Conservation (phyloP, 2,113 vertebrate species). For the Gopherus flavomarginatus region DNA sequence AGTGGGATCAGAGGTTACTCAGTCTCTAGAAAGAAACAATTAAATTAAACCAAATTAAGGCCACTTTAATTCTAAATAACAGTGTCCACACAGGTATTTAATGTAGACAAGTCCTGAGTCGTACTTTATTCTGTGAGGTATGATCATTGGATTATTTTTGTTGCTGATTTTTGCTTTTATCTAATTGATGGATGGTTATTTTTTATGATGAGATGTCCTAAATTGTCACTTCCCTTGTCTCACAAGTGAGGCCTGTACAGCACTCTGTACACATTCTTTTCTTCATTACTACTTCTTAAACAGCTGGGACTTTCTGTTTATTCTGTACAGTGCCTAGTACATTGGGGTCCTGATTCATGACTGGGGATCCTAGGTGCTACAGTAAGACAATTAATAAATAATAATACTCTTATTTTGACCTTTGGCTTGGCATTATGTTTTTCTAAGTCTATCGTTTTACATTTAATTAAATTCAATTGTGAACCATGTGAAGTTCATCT, state of each 20-base stretch:
- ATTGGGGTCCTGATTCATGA: not conserved
- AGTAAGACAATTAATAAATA: not conserved
- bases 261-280: not conserved
- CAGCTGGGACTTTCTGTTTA: not conserved
- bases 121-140: not conserved
- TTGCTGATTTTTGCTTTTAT: not conserved
- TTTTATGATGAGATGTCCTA: not conserved
- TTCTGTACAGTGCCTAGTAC: no score
- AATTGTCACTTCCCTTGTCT: not conserved
- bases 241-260: not conserved
- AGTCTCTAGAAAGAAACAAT: not conserved
- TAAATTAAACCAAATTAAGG: no score
- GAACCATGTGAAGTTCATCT: not conserved
- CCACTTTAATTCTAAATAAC: no score
- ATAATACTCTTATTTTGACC: not conserved
- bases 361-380: not conserved
- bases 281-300: not conserved
- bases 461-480: not conserved
- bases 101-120: not conserved
- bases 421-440: not conserved
- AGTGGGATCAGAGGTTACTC: not conserved
- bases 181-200: accelerated
- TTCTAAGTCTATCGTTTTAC: not conserved
- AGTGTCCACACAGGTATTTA: no score
- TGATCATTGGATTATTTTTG: not conserved